These are phyloP conservation scores for Euplexia lucipara DNA, from an alignment of 2,888 invertebrate genomes.

Conservation along the genomic window DNA sequence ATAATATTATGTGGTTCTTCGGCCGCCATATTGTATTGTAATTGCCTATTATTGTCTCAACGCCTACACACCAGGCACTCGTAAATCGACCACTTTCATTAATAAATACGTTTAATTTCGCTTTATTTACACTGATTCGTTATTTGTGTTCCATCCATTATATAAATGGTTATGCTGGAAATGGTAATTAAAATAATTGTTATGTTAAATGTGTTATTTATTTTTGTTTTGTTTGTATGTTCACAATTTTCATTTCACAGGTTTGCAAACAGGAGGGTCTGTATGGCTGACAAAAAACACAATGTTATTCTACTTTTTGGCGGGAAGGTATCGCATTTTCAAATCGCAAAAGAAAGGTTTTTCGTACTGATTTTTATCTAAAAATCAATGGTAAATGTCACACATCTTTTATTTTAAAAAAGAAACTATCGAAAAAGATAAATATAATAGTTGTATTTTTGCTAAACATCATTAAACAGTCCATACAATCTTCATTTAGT, in stretches of 20 bases:
- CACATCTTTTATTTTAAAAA: no score
- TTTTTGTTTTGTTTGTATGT: constrained; percentile 7
- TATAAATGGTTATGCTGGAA: constrained; percentile 9
- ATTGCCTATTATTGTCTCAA: constrained; percentile 58
- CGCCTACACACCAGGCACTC: constrained; percentile 19
- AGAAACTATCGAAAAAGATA: no score
- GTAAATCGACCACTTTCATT: constrained; percentile 44
- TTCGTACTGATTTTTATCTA: no score
- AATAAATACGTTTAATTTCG: constrained; percentile 45
- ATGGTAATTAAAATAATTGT: constrained; percentile 36
- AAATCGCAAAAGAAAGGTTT: no score
- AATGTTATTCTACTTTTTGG: no score
- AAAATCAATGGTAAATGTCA: no score
- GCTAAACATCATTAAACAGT: no score
- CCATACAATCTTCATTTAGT: neutral
- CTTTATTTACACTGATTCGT: constrained; percentile 41
- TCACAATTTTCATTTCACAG: neutral
- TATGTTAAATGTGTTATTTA: constrained; percentile 23
- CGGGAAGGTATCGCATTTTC: no score
- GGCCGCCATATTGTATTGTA: constrained; percentile 53
- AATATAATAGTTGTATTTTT: no score
- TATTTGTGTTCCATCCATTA: constrained; percentile 36
- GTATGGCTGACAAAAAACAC: no score
- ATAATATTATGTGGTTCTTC: constrained; percentile 32
- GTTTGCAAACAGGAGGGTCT: neutral